Base-by-base conservation (phyloP, 2,888 invertebrate species). In the Cheilosia soror region DNA sequence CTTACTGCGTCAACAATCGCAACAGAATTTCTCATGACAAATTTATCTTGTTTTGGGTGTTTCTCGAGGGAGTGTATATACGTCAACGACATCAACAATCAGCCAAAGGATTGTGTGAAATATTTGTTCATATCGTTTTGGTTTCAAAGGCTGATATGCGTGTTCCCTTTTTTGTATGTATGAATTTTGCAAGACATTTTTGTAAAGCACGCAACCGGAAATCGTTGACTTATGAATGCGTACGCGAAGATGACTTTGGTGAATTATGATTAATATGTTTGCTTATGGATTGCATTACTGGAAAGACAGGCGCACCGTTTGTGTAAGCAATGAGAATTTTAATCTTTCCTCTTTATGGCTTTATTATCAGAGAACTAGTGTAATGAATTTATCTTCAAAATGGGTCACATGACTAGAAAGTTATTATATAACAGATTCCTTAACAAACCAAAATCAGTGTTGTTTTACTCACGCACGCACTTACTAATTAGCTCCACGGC, bases 41-140 rank as follows among this genome's bases (percentile, higher is more conserved):
- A 9, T 55, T 69, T 71, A 82, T 77, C 66, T 33, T 65, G 25
- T 55, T 77, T 66, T 60, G 66, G 62, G 78, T 68, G 78, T 66
- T 72, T 72, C 62, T 77, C 25, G 25, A 72, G 71, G 66, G 77
- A 82, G 71, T 73, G 37, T 40, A 20, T 40, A 20, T 20, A 33
- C 40, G 29, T 55, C 47, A 42, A 60, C 44, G 11, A 57, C 53
- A 65, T 65, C 72, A 66, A 31, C 53, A 66, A 44, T 9, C 25
- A 55, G 11, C 58, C 20, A 29, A 49, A 11, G 57, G 66, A 66
- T 57, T 75, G 49, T 51, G 49, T 37, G 66, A 37, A 40, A 47
- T 15, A 37, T n/a, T 31, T 60, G 25, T 58, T 20, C n/a, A 33
- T 51, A 53, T 55, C 53, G 55, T 55, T 47, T 15, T 15, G 37